Evolutionary conservation across 2,797 vertebrate genomes (phyloP).

Genomic region (Darevskia nairensis): DNA sequence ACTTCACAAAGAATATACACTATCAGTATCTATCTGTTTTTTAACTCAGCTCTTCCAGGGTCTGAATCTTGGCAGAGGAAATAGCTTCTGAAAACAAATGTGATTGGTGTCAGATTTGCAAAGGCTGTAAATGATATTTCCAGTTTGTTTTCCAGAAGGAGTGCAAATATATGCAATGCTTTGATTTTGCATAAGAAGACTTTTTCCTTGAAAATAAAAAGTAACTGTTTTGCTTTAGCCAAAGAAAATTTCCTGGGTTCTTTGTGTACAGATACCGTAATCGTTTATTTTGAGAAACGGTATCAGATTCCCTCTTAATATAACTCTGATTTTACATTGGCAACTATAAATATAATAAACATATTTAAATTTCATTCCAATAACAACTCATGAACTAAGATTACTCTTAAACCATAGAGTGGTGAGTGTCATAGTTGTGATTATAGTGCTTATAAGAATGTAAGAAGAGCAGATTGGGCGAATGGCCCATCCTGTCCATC

Average conservation of each 20-base stretch:
- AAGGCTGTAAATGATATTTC: background rate
- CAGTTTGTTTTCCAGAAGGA: background rate
- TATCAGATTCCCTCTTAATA: background rate
- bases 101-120: background rate
- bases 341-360: constrained; percentile 8
- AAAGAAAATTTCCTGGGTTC: background rate
- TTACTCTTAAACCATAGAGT: background rate
- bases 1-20: background rate
- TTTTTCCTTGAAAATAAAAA: background rate
- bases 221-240: background rate
- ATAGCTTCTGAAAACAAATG: background rate
- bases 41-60: too few species aligned
- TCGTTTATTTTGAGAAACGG: background rate
- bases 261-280: background rate
- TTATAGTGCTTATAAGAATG: too few species aligned
- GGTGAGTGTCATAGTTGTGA: too few species aligned
- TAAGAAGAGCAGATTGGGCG: too few species aligned
- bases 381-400: background rate
- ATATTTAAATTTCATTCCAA: background rate
- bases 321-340: background rate
- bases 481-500: too few species aligned
- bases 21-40: background rate
- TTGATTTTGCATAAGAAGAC: background rate
- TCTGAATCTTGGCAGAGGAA: background rate
- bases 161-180: background rate